Evolutionary conservation across 2,113 vertebrate genomes (phyloP).

Genomic region (Podiceps cristatus): DNA sequence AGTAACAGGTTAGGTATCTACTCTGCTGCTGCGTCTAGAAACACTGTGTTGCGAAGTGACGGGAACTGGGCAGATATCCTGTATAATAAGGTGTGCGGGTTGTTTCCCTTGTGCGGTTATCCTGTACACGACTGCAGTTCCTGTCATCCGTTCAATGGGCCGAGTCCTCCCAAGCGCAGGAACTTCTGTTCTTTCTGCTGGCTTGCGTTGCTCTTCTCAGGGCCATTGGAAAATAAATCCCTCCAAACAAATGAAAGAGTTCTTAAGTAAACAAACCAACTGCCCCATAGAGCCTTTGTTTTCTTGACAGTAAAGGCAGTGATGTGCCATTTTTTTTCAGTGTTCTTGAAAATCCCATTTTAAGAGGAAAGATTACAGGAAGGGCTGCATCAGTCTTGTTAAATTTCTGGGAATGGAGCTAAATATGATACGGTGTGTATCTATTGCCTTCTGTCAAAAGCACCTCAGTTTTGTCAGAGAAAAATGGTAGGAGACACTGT

Average conservation of each 20-base stretch:
- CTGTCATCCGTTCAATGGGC: not conserved
- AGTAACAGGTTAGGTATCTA: not conserved
- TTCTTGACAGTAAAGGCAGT: not conserved
- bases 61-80: not conserved
- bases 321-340: not conserved
- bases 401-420: constrained; percentile 49
- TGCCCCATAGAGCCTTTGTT: not conserved
- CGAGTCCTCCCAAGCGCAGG: not conserved
- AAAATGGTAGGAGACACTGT: constrained; percentile 58
- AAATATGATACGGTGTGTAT: constrained; percentile 51
- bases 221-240: not conserved
- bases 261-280: not conserved
- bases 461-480: constrained; percentile 46
- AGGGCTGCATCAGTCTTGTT: constrained; percentile 42
- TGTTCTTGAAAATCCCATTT: constrained; percentile 6
- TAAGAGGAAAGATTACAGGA: not conserved
- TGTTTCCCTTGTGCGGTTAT: not conserved
- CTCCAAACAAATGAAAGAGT: not conserved
- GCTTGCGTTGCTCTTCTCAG: not conserved
- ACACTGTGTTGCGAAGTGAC: not conserved
- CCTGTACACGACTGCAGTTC: not conserved
- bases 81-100: not conserved
- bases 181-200: constrained; percentile 10
- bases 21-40: not conserved
- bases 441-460: constrained; percentile 62